Conservation (phyloP, 2,888 invertebrate species). For the Elaeidobius kamerunicus region DNA sequence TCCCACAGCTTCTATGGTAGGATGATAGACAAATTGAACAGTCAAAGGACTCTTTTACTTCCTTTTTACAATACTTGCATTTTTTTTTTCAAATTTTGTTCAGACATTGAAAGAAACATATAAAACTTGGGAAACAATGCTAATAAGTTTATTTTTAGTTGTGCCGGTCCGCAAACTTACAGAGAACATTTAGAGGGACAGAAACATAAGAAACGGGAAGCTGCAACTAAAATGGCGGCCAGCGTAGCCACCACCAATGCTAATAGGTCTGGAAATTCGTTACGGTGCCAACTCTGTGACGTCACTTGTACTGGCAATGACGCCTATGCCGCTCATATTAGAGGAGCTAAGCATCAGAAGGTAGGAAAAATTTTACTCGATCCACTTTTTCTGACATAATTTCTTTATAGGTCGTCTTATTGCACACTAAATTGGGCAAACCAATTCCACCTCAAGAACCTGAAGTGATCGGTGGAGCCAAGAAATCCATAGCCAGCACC, state of each 20-base stretch:
- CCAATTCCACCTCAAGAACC: conserved; percentile 96
- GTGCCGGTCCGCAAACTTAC: conserved; percentile 65
- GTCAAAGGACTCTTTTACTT: no score
- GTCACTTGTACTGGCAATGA: conserved; percentile 98
- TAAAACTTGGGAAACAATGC: not conserved
- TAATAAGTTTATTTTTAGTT: no score
- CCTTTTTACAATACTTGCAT: no score
- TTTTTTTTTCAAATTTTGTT: not conserved
- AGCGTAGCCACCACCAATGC: conserved; percentile 61
- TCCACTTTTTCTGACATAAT: not conserved
- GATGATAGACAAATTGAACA: no score
- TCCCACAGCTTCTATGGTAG: no score
- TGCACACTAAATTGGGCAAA: conserved; percentile 96
- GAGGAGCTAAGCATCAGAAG: conserved; percentile 98
- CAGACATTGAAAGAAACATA: not conserved
- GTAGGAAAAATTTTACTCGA: conserved; percentile 50
- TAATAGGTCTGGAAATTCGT: conserved; percentile 63
- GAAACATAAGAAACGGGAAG: conserved; percentile 98
- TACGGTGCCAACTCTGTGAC: conserved; percentile 96
- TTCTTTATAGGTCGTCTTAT: conserved; percentile 59
- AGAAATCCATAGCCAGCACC: conserved; percentile 59
- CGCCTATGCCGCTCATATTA: conserved; percentile 96
- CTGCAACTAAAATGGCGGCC: conserved; percentile 70
- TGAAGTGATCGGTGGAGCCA: conserved; percentile 67
- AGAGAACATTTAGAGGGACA: conserved; percentile 97